Evolutionary conservation across 2,888 invertebrate species (phyloP).

Genomic region (Corbicula japonica): DNA sequence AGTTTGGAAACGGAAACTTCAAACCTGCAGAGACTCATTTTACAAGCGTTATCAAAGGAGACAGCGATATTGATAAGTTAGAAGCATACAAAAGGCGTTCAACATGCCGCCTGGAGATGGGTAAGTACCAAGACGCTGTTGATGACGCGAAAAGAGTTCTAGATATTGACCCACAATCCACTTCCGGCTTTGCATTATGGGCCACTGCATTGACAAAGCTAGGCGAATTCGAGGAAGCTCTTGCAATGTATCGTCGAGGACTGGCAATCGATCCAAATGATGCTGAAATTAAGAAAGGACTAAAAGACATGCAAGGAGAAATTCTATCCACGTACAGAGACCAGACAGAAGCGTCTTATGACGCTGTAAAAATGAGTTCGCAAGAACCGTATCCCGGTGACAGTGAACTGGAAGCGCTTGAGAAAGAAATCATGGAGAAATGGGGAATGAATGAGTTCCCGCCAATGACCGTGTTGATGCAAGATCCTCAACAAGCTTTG

Average conservation of each 20-base stretch:
- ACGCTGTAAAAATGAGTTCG: constrained; percentile 71
- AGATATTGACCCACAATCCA: constrained; percentile 42
- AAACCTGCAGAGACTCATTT: constrained; percentile 35
- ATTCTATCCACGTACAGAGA: constrained; percentile 57
- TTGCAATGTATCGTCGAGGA: constrained; percentile 62
- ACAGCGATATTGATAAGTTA: constrained; percentile 20
- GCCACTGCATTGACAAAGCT: constrained; percentile 65
- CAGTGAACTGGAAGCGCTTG: constrained; percentile 64
- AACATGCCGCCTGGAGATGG: constrained; percentile 57
- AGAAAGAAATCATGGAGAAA: constrained; percentile 67
- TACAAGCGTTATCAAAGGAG: constrained; percentile 37
- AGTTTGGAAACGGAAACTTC: constrained; percentile 59
- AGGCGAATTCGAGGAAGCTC: constrained; percentile 66
- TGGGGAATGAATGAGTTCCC: constrained; percentile 67
- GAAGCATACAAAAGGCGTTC: constrained; percentile 58
- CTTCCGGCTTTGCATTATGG: constrained; percentile 60
- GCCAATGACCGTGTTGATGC: constrained; percentile 34
- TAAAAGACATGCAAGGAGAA: constrained; percentile 66
- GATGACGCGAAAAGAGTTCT: constrained; percentile 61
- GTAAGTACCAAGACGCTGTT: constrained; percentile 55
- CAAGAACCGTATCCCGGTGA: constrained; percentile 73
- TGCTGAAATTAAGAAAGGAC: constrained; percentile 57
- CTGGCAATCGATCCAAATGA: constrained; percentile 69
- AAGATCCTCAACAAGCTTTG: constrained; percentile 49
- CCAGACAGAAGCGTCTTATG: constrained; percentile 52